Conservation (phyloP, 2,113 vertebrate genomes). For the Morone chrysops region DNA sequence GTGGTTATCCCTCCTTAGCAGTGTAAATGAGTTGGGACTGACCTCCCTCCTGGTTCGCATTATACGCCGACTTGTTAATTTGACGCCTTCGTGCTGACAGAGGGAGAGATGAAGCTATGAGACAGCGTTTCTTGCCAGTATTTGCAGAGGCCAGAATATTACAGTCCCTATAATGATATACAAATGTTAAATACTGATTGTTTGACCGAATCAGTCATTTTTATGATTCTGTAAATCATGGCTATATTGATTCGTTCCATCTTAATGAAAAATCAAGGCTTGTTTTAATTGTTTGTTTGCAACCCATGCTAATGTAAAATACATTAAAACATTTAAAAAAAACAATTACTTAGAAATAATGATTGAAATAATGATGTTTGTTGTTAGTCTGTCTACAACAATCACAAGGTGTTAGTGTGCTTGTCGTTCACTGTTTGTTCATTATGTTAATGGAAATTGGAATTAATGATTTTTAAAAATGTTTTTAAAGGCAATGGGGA, state of each 20-base stretch:
- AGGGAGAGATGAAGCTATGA: constrained; percentile 16
- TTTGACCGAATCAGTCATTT: background rate
- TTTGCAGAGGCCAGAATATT: background rate
- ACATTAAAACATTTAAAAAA: background rate
- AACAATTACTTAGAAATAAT: background rate
- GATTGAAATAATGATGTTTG: too few relatives aligned
- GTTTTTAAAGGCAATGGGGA: background rate
- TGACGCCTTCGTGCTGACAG: constrained; percentile 68
- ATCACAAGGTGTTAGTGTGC: background rate
- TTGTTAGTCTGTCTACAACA: background rate
- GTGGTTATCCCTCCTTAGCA: constrained; percentile 54
- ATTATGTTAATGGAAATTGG: background rate
- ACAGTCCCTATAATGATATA: background rate
- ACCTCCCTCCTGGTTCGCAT: constrained; percentile 77
- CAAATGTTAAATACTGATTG: background rate
- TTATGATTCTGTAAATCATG: background rate
- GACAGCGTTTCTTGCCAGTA: background rate
- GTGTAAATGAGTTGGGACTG: constrained; percentile 74
- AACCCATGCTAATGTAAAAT: background rate
- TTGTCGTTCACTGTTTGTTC: background rate
- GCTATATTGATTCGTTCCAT: background rate
- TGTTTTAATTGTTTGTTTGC: background rate
- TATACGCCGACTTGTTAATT: constrained; percentile 86
- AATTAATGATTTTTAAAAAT: background rate
- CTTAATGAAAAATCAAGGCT: background rate